Percentiles rank a stretch among this genome's conserved stretches.
These are phyloP conservation scores for Hestina assimilis DNA, from an alignment of 1,140 invertebrate species.

Conservation along the genomic window DNA sequence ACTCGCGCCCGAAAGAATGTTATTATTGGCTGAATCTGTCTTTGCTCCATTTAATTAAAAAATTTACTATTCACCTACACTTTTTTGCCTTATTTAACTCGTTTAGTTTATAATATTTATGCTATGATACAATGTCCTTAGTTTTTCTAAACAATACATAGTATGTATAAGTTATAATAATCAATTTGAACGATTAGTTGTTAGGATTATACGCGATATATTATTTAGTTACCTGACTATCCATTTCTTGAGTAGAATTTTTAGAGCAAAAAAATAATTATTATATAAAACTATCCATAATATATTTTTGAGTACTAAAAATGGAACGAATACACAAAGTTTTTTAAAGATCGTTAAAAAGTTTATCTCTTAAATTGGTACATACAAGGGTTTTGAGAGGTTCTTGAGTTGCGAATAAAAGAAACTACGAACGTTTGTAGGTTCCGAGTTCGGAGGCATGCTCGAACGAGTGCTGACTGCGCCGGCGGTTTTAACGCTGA, in stretches of 20 bases:
- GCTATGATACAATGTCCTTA: not conserved
- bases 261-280: not conserved
- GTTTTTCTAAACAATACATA: too few relatives aligned
- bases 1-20: conserved; percentile 25
- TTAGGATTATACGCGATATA: too few relatives aligned
- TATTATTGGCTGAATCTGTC: conserved; percentile 38
- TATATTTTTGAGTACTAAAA: too few relatives aligned
- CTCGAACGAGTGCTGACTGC: conserved; percentile 41
- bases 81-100: conserved; percentile 4
- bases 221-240: too few relatives aligned
- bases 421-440: conserved; percentile 8
- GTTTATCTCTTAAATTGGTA: too few relatives aligned
- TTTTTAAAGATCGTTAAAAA: too few relatives aligned
- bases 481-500: conserved; percentile 60
- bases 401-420: conserved; percentile 9
- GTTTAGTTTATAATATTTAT: not conserved
- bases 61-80: conserved; percentile 15
- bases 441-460: conserved; percentile 7
- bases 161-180: too few relatives aligned
- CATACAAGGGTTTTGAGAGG: not conserved
- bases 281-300: not conserved
- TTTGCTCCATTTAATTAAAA: conserved; percentile 32
- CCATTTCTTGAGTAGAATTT: not conserved
- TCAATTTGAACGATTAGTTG: too few relatives aligned
- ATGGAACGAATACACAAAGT: too few relatives aligned